phyloP scores from a whole-genome alignment of 1,140 invertebrate species.

The Ephestia elutella region DNA sequence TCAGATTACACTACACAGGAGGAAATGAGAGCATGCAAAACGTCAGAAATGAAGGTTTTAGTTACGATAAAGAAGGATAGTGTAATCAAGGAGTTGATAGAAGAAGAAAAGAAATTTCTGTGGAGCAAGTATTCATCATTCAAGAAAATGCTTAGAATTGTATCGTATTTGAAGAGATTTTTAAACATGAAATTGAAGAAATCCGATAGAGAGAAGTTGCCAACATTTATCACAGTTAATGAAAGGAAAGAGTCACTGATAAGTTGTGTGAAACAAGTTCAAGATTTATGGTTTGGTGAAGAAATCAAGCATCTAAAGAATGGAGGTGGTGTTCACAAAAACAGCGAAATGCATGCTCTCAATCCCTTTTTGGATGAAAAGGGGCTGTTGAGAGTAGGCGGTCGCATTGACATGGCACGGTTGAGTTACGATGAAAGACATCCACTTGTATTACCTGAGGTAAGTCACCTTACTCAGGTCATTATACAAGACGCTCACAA shows the following conservation, averaged over 20 bases:
- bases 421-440: conserved; percentile 40
- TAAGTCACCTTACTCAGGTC: conserved; percentile 28
- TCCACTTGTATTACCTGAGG: conserved; percentile 45
- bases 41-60: conserved; percentile 2
- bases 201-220: neutral
- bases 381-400: conserved; percentile 51
- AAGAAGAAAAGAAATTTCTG: neutral
- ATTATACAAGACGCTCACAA: conserved; percentile 35
- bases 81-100: neutral
- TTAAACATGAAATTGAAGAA: neutral
- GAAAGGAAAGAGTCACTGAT: neutral
- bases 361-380: conserved; percentile 43
- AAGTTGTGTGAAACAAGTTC: conserved; percentile 8
- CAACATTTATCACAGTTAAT: too few species aligned
- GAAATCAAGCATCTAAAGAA: conserved; percentile 7
- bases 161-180: neutral
- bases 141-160: neutral
- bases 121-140: neutral
- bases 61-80: neutral
- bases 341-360: neutral
- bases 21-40: conserved; percentile 2
- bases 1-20: neutral
- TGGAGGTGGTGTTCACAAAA: neutral
- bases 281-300: conserved; percentile 3
- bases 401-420: conserved; percentile 35